Evolutionary conservation across 1,140 invertebrate genomes (phyloP).

Genomic region (Drosophila erecta): DNA sequence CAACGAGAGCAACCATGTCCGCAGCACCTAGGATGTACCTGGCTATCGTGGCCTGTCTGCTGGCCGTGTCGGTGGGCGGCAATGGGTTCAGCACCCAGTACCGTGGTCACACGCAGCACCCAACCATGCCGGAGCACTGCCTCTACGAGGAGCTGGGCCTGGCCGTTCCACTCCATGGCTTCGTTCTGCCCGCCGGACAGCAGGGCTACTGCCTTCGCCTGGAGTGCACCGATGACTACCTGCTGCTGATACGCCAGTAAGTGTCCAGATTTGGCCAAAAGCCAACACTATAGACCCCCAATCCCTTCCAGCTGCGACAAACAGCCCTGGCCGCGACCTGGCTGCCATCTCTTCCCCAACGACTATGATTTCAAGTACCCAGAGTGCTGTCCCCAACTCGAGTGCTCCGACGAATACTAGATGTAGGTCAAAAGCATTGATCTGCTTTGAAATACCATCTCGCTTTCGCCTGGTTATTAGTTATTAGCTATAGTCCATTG

Average conservation of each 20-base stretch:
- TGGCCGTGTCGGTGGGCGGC: neutral
- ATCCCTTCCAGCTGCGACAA: conserved; percentile 58
- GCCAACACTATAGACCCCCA: neutral
- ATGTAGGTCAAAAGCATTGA: too few species aligned
- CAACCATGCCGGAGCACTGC: conserved; percentile 48
- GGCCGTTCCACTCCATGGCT: conserved; percentile 49
- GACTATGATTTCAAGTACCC: conserved; percentile 58
- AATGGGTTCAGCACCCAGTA: conserved; percentile 58
- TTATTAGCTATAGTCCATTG: too few species aligned
- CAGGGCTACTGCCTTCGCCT: conserved; percentile 49
- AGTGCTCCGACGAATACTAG: conserved; percentile 16
- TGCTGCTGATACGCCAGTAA: conserved; percentile 69
- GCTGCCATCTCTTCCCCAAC: conserved; percentile 40
- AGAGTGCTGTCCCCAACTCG: conserved; percentile 47
- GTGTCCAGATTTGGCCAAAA: conserved; percentile 6
- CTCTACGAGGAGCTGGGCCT: conserved; percentile 66
- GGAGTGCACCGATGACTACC: conserved; percentile 64
- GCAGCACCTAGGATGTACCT: neutral
- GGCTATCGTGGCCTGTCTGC: neutral
- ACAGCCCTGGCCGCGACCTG: conserved; percentile 21
- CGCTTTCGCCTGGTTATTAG: too few species aligned
- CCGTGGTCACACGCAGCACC: conserved; percentile 52
- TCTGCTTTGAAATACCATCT: too few species aligned
- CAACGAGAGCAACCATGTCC: conserved; percentile 11
- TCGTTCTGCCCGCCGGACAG: conserved; percentile 34